Base-by-base conservation (phyloP, 2,113 vertebrate genomes). In the Phaethornis superciliosus region DNA sequence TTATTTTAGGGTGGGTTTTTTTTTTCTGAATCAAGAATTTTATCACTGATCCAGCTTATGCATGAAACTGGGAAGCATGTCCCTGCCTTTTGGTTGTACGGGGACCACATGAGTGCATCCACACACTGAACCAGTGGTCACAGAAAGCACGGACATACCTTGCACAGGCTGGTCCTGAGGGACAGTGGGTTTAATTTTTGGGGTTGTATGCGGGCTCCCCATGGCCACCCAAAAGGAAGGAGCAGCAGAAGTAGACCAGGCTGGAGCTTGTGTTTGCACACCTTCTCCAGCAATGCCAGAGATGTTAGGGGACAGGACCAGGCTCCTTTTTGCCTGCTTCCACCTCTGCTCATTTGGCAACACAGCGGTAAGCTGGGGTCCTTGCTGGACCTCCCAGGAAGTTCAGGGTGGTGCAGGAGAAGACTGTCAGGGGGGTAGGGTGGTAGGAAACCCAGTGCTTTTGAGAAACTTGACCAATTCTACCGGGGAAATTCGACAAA, bases 181-280 rank as follows among this genome's bases (percentile, higher is more conserved):
- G 26, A 65, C n/a, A 33, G 21, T 44, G 42, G 15, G 15, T 35
- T 58, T 62, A 58, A 70, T 30, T 67, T 44, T 4, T 51, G 56
- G 35, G 22, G 23, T 62, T 30, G 18, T 4, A 69, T 18, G 54
- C 26, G 22, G 22, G 46, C 30, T 52, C 3, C 7, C 28, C 15
- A 32, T 28, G 33, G n/a, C 27, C 71, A 15, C 11, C 14, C 6
- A 6, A 76, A 52, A 80, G 15, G 27, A 14, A 37, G 33, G 37
- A 72, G 20, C 22, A 72, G 51, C 11, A 56, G 59, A 46, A 40
- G 40, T 27, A 77, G 51, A 47, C 6, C 10, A 52, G 40, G 27
- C 40, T 33, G 23, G 20, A 77, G 27, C 14, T 15, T 40, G 42
- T 1, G 1, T 16, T 30, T 5, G 2, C 2, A 5, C 8, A 37